Evolutionary conservation across 2,888 invertebrate genomes (phyloP), one percentile per base, ranked within the genome.

Genomic region (Zele albiditarsus): DNA sequence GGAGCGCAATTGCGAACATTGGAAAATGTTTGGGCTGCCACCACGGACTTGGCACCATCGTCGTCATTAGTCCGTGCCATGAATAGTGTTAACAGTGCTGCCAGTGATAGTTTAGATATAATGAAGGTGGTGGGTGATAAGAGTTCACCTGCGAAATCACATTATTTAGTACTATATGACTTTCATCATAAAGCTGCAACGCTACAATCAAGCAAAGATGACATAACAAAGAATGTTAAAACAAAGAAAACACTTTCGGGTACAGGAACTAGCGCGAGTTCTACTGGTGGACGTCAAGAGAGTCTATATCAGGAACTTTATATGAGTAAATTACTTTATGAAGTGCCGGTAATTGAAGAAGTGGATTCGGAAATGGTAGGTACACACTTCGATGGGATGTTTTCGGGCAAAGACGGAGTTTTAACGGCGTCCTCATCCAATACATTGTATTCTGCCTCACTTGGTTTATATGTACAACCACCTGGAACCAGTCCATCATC

Each of bases 61-160:
- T 88, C 88, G 4, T 88, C 89, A 16, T 84, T 92, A 73, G 93
- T 95, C 10, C 93, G 94, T 82, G 93, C 94, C 16, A 93, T 95
- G 92, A 95, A 96, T 86, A 94, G 94, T 85, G 93, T 95, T 75
- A 94, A 94, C 84, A 93, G 94, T 88, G 94, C 88, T 57, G 84
- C 88, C 70, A 89, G 88, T 82, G 88, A 89, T 80, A 85, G 87
- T 75, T 85, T 91, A 73, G 90, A 91, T 80, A 91, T 91, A 78
- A 91, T 91, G 89, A 90, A 91, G 75, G 89, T 90, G 42, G 88
- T 86, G 80, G 78, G 86, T 81, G 84, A 88, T 83, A 83, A 85
- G 80, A 81, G 86, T 82, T 87, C 80, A 79, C 85, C 81, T 77
- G 84, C 82, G 73, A 88, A 77, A 80, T 84, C 81, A 75, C 86